Base-by-base conservation (phyloP, 2,797 vertebrate species). In the Gymnodraco acuticeps region DNA sequence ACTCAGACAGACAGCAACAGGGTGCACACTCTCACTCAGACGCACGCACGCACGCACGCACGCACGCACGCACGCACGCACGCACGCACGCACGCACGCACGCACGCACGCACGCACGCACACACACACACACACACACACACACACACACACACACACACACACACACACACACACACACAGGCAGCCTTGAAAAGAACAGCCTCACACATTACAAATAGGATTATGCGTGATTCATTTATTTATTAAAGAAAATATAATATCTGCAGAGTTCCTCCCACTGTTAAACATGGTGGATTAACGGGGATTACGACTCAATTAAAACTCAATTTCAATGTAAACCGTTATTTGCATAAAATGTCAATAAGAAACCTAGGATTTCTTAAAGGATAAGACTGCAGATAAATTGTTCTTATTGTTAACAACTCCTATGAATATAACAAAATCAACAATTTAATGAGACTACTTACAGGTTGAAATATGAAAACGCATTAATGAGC, bases 151-250 rank as follows among this genome's bases (percentile, higher is more conserved):
- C 64, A 51, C 75, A 61, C 64, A 70, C 61, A 52, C 70, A 64
- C 65, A 48, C 75, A 78, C 68, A 75, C 72, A 65, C 54, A 48
- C 58, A 51, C 62, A 61, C 58, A 61, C 27, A 43, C n/a, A n/a
- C n/a, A n/a, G 7, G 46, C 76, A 62, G 79, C 76, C 73, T 75
- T 62, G 73, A 90, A 90, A 89, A 90, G 85, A 88, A 91, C 85
- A 88, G 82, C 86, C 63, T 80, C 62, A 46, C 84, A 90, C 83
- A 81, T 90, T 86, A 87, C 75, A 87, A 92, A 89, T 45, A 85
- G 90, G 91, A 93, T 93, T 93, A 93, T 67, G 75, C 68, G 50
- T 56, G 71, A 83, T 86, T 90, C 79, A 73, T 71, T 81, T 81
- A 53, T 80, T 86, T 78, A 87, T 88, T 79, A 90, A 78, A 54